Evolutionary conservation across 2,797 vertebrate species (phyloP), one percentile per base, ranked within the genome.

Genomic region (Petrocephalus sullivani): DNA sequence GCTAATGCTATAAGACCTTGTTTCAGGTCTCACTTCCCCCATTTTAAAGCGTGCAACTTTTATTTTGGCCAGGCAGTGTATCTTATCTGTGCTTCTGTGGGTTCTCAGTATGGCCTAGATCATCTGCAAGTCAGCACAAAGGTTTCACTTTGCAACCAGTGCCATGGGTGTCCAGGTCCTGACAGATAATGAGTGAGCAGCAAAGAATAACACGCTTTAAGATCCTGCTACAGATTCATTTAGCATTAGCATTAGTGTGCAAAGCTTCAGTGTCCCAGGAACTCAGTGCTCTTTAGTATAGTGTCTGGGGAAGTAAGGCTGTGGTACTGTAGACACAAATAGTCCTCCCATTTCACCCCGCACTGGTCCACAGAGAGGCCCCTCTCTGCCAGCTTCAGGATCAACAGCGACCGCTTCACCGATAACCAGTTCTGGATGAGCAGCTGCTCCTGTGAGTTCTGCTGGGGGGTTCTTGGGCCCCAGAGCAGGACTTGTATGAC

Each of bases 401-500:
- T 90, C 90, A 97, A 92, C 89, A 97, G 92, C 5, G 95, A 90
- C 12, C 93, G 94, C 88, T 96, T 97, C 56, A 95, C 86, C 1
- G 92, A 89, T 90, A 97, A 90, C 97, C 97, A 97, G 92, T 93
- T 92, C 64, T 2, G 90, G 0, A 96, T 92, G 78, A 93, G 58
- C 0, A 54, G 1, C 3, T 91, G 91, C 0, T 60, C 90, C 37
- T 84, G 90, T 21, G 84, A 91, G 21, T 91, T 90, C 41, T 86
- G 88, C 89, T 91, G 89, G 0, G 93, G 91, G 86, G 96, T 91
- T 12, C 93, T 91, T 1, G 97, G 97, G 0, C 96, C 97, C 97
- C 96, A 98, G 90, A 97, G 95, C 90, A 97, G 93, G 33, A 93
- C 94, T 93, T 96, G 96, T 87, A 98, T 94, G 37, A 93, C 90